phyloP scores from a whole-genome alignment of 2,888 invertebrate species.

The Chrysolina americana region DNA sequence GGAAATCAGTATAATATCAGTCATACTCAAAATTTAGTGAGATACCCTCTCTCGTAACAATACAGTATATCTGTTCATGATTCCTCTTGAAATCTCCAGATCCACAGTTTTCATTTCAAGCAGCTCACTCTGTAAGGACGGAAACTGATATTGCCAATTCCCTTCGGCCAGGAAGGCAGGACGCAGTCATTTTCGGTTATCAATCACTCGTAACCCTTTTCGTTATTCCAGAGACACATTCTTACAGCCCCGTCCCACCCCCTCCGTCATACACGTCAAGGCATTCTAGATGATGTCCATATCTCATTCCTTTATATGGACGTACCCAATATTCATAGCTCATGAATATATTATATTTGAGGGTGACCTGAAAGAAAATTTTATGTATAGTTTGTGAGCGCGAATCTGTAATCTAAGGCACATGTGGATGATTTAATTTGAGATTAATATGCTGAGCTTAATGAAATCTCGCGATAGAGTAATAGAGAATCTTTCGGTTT shows the following conservation, averaged over 20 bases:
- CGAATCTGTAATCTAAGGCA: constrained; percentile 48
- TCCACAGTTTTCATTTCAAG: constrained; percentile 8
- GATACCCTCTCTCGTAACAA: too few species aligned
- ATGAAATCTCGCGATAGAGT: constrained; percentile 38
- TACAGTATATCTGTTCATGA: too few species aligned
- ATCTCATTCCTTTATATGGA: constrained; percentile 56
- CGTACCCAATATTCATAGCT: constrained; percentile 55
- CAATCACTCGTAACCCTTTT: constrained; percentile 56
- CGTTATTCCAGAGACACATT: constrained; percentile 53
- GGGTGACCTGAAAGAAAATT: constrained; percentile 49
- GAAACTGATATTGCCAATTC: constrained; percentile 53
- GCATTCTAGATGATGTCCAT: constrained; percentile 56
- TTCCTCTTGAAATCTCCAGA: constrained; percentile 15
- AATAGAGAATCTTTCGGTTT: constrained; percentile 39
- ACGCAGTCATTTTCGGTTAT: constrained; percentile 54
- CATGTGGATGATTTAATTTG: constrained; percentile 50
- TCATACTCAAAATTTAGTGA: too few species aligned
- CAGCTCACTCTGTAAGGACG: constrained; percentile 39
- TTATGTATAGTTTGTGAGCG: constrained; percentile 48
- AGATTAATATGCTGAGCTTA: constrained; percentile 51
- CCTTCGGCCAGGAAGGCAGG: constrained; percentile 52
- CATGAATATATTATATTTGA: constrained; percentile 54
- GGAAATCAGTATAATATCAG: too few species aligned
- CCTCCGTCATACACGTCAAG: constrained; percentile 47
- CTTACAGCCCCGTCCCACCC: constrained; percentile 42